These are phyloP conservation scores for Eretmochelys imbricata DNA, from an alignment of 2,113 vertebrate species.

Conservation along the genomic window DNA sequence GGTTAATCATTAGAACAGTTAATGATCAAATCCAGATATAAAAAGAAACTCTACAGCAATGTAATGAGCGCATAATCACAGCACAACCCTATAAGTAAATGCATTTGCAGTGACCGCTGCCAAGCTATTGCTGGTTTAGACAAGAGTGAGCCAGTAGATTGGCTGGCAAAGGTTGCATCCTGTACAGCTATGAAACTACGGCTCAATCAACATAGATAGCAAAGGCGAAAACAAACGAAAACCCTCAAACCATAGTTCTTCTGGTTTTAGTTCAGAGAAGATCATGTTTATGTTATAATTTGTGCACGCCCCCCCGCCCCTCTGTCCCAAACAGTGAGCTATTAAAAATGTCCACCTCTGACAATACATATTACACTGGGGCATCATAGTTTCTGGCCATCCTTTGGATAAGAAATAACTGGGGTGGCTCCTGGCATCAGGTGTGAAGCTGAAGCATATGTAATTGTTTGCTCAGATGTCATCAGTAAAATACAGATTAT, in stretches of 20 bases:
- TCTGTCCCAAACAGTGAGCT: not conserved
- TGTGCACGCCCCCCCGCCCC: not conserved
- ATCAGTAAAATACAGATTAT: not conserved
- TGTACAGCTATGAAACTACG: not conserved
- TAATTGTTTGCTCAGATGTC: not conserved
- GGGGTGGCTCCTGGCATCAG: not conserved
- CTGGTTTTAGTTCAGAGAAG: not conserved
- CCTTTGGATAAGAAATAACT: not conserved
- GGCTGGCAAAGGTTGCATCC: not conserved
- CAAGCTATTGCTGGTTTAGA: constrained; percentile 11
- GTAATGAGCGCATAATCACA: constrained; percentile 6
- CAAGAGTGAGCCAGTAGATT: not conserved
- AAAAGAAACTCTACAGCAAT: constrained; percentile 4
- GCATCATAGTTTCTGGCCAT: not conserved
- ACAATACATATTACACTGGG: not conserved
- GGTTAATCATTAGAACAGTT: not conserved
- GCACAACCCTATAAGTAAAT: constrained; percentile 33
- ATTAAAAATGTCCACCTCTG: not conserved
- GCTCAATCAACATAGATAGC: not conserved
- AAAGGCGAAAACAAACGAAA: not conserved
- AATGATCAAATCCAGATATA: constrained; percentile 12
- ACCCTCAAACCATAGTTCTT: not conserved
- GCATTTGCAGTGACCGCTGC: not conserved
- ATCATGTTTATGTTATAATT: not conserved
- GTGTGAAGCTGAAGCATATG: not conserved